Evolutionary conservation across 2,888 invertebrate genomes (phyloP), one percentile per base, ranked within the genome.

Genomic region (Drepana falcataria): DNA sequence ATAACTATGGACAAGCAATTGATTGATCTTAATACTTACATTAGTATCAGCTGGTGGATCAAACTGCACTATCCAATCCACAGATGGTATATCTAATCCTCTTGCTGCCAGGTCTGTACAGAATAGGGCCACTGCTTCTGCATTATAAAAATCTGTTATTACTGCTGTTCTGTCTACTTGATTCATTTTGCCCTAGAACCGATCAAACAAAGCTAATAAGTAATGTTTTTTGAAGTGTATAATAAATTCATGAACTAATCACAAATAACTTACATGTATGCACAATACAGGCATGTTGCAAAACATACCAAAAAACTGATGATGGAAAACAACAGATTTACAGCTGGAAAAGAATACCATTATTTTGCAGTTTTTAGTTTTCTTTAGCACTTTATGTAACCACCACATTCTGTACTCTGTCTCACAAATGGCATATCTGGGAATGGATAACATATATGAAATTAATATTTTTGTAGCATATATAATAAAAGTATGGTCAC

Each of bases 41-140:
- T 96, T 97, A 2, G 99, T 98, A 92, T 99, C 99, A 91, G 99
- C 98, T 74, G 99, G 99, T 7, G 99, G 99, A 92, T 99, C 99
- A 81, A 94, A 99, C 82, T 99, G 99, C 0, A 99, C 97, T 75
- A 99, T 99, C 99, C 99, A 99, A 84, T 99, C 99, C 0, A 99
- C 99, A 52, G 96, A 95, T 0, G 99, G 99, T 83, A 99, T 99
- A 81, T 99, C 99, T 60, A 98, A 89, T 52, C 97, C 98, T 91
- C 98, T 92, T 0, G 99, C 99, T 3, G 99, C 99, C 7, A 99
- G 97, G 85, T 99, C 99, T 0, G 99, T 99, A 79, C 99, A 99
- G 37, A 99, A 92, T 53, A 99, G 90, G 64, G 96, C 97, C 2
- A 97, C 96, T 53, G 95, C 93, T 61, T 96, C 94, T 0, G 98